These are phyloP conservation scores for Cololabis saira DNA, from an alignment of 2,113 vertebrate genomes.

Conservation along the genomic window DNA sequence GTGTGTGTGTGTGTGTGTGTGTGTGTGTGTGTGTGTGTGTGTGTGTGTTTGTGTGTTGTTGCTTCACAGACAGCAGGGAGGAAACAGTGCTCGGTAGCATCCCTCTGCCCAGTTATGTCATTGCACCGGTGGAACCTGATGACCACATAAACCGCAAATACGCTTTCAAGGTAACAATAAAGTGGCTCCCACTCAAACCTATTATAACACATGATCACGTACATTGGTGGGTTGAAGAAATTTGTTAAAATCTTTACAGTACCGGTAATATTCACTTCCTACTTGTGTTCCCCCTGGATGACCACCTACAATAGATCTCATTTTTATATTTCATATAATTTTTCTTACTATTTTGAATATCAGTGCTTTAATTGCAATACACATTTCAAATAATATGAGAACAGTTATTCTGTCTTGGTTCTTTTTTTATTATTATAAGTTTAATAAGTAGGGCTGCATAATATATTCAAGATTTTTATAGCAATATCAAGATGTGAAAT, in stretches of 20 bases:
- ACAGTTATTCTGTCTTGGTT: no score
- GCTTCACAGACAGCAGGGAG: slow-evolving; percentile 91
- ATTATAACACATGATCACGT: not conserved
- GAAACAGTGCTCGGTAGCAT: slow-evolving; percentile 96
- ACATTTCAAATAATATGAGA: no score
- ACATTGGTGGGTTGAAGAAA: not conserved
- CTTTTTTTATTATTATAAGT: no score
- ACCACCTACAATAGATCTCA: not conserved
- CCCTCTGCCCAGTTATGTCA: slow-evolving; percentile 93
- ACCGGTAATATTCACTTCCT: slow-evolving; percentile 1
- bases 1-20: no score
- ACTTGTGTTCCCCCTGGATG: not conserved
- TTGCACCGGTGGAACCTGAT: slow-evolving; percentile 88
- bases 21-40: no score
- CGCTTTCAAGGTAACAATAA: slow-evolving; percentile 91
- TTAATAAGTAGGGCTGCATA: no score
- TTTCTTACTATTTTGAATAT: not conserved
- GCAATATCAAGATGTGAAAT: no score
- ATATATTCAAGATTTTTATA: no score
- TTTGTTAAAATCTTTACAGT: not conserved
- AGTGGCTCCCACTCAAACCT: slow-evolving; percentile 5
- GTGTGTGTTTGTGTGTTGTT: slow-evolving; percentile 17
- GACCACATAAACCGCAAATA: slow-evolving; percentile 97
- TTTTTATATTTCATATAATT: not conserved
- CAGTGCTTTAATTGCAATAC: no score